Conservation (phyloP, 2,113 vertebrate species). For the Pterocles gutturalis region DNA sequence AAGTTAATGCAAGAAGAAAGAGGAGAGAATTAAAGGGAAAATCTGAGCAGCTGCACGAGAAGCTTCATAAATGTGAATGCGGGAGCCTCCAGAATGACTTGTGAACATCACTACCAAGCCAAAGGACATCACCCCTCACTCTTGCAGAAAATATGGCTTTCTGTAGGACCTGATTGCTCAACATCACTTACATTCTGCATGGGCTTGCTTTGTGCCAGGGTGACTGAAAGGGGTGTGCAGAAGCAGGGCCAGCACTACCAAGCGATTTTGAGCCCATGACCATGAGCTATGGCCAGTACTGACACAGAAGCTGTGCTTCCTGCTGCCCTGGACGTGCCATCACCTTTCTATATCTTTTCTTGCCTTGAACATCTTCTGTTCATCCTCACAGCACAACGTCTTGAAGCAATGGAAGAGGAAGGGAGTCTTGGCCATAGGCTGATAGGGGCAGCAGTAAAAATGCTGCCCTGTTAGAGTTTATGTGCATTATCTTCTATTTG, state of each 20-base stretch:
- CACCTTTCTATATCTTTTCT: not conserved
- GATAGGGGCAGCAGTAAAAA: not conserved
- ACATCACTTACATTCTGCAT: too few relatives aligned
- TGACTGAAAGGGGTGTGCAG: not conserved
- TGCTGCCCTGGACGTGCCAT: not conserved
- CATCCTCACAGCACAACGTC: not conserved
- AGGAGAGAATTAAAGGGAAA: not conserved
- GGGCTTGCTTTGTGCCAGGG: not conserved
- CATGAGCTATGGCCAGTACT: rapidly evolving
- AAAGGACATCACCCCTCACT: not conserved
- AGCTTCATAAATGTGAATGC: not conserved
- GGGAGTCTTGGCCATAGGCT: not conserved
- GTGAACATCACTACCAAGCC: not conserved
- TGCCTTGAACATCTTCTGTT: not conserved
- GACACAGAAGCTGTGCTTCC: not conserved
- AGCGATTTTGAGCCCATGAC: not conserved
- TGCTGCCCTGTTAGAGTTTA: not conserved
- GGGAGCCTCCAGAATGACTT: not conserved
- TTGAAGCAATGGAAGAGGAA: not conserved
- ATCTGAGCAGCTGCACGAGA: not conserved
- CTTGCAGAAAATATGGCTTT: not conserved
- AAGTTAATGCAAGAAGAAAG: not conserved
- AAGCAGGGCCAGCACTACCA: not conserved
- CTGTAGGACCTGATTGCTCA: not conserved
- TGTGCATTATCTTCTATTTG: rapidly evolving